Conservation (phyloP, 2,113 vertebrate genomes). For the Oncorhynchus gorbuscha region DNA sequence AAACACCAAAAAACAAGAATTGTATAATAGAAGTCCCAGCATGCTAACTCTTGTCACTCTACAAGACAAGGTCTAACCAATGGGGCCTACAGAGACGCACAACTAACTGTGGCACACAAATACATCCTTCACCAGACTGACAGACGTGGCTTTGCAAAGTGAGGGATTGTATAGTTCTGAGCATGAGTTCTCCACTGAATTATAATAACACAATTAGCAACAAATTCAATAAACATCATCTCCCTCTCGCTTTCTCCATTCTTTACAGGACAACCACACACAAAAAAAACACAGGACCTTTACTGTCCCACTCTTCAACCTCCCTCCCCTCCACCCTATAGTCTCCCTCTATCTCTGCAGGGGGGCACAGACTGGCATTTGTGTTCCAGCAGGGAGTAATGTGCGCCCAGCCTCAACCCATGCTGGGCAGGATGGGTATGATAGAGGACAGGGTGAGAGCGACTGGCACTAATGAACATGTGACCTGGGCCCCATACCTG, state of each 20-base stretch:
- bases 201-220: no score
- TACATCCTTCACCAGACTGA: neutral
- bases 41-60: neutral
- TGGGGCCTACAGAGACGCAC: neutral
- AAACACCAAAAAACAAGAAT: neutral
- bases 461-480: conserved; percentile 36
- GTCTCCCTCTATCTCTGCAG: conserved; percentile 16
- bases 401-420: conserved; percentile 52
- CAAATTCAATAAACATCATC: neutral
- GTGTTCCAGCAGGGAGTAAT: conserved; percentile 58
- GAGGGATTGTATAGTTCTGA: neutral
- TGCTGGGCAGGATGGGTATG: conserved; percentile 49
- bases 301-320: neutral
- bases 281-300: conserved; percentile 2
- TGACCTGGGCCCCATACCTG: conserved; percentile 28
- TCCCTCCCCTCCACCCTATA: neutral
- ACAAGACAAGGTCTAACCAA: neutral
- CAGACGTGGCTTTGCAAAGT: neutral
- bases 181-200: no score
- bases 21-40: neutral
- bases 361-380: conserved; percentile 68
- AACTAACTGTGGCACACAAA: neutral
- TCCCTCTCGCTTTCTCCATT: neutral
- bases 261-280: conserved; percentile 17
- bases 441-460: conserved; percentile 3